Evolutionary conservation across 2,113 vertebrate genomes (phyloP), one percentile per base, ranked within the genome.

Genomic region (Oreocharis arfaki): DNA sequence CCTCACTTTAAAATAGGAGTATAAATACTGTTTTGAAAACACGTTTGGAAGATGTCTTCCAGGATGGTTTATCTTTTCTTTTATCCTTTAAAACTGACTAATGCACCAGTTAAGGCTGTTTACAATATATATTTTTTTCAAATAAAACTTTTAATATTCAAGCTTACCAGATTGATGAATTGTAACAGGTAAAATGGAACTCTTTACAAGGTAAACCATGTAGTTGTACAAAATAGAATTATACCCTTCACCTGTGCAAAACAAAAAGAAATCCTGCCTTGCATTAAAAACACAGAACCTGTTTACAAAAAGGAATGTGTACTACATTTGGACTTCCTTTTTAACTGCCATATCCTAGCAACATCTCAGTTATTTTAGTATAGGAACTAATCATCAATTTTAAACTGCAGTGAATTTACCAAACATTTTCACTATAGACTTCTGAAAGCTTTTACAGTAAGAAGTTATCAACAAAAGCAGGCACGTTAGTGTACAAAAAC

Each of bases 381-480:
- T 98, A 96, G 96, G 97, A 98, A 97, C 91, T 94, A 96, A 93
- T 97, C 75, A 87, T 95, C 95, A 71, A 90, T 91, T 97, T 97
- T 94, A 97, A 97, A 97, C 93, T 87, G 97, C 97, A 97, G 97
- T 98, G 96, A 97, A 94, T 98, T 96, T 97, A 98, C 98, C 97
- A 97, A 98, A 98, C 97, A 97, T 97, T 86, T 96, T 96, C 97
- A 98, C 97, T 96, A 97, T 97, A 97, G 96, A 97, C 97, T 98
- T 97, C 90, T 94, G 97, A 98, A 97, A 97, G 97, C 97, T 97
- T 98, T 98, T 97, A 98, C 98, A 98, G 98, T 98, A 98, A 97
- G 97, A 98, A 98, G 98, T 98, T 96, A 95, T 96, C 94, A 89
- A 98, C 98, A 97, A 98, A 98, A 97, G 98, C 98, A 98, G 98